phyloP scores from a whole-genome alignment of 2,888 invertebrate species.

The Microdon myrmicae region DNA sequence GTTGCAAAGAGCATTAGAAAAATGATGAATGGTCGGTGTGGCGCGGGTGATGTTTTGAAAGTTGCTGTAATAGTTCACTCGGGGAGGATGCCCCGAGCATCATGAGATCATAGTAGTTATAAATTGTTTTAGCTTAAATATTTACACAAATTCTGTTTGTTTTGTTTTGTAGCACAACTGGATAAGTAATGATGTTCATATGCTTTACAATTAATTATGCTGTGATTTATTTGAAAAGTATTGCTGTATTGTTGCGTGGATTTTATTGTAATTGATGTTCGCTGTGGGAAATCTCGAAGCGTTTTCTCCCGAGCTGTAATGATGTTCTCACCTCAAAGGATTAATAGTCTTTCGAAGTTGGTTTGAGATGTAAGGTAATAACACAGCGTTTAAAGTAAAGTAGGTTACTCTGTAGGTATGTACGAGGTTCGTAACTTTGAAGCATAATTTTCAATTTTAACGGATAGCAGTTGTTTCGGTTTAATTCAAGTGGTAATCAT shows the following conservation, averaged over 20 bases:
- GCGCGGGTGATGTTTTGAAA: constrained; percentile 39
- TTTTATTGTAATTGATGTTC: too few species aligned
- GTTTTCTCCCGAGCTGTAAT: too few species aligned
- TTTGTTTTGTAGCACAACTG: constrained; percentile 17
- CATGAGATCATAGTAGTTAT: constrained; percentile 34
- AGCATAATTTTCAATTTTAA: too few species aligned
- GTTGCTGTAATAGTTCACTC: constrained; percentile 33
- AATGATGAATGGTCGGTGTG: constrained; percentile 37
- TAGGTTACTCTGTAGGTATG: not conserved
- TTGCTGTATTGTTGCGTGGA: constrained; percentile 4
- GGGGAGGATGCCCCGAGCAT: constrained; percentile 14
- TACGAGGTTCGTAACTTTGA: too few species aligned
- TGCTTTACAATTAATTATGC: constrained; percentile 24
- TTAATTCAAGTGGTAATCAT: constrained; percentile 32
- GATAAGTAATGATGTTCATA: constrained; percentile 26
- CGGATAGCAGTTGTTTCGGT: constrained; percentile 10
- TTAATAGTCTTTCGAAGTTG: not conserved
- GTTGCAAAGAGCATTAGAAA: too few species aligned
- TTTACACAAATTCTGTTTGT: constrained; percentile 38
- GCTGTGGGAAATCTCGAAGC: too few species aligned
- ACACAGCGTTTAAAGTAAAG: not conserved
- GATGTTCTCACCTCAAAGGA: constrained; percentile 2
- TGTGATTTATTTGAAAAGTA: constrained; percentile 5
- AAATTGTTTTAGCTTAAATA: constrained; percentile 25
- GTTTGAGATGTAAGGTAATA: constrained; percentile 3